phyloP scores from a whole-genome alignment of 1,140 invertebrate genomes.

The Heterodera schachtii region DNA sequence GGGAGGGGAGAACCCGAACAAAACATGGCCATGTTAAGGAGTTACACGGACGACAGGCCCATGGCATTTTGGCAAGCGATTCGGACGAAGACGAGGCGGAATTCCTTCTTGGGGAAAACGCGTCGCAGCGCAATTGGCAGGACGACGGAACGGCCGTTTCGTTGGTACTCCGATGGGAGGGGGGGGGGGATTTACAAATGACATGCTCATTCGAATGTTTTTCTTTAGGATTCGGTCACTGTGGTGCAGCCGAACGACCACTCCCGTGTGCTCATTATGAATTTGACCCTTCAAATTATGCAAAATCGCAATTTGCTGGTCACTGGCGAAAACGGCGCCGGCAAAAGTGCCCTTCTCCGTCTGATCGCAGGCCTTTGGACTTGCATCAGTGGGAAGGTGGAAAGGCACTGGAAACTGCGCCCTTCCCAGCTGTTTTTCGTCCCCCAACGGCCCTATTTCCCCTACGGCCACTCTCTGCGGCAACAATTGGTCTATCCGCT shows the following conservation, averaged over 20 bases:
- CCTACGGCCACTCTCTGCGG: constrained; percentile 68
- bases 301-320: constrained; percentile 69
- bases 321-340: constrained; percentile 72
- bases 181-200: too few species aligned
- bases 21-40: constrained; percentile 35
- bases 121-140: constrained; percentile 26
- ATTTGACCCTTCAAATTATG: constrained; percentile 68
- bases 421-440: constrained; percentile 68
- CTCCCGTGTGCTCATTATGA: constrained; percentile 44
- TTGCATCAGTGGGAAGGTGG: constrained; percentile 64
- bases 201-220: background rate
- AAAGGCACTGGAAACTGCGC: constrained; percentile 58
- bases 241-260: constrained; percentile 52
- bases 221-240: constrained; percentile 53
- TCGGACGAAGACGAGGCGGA: constrained; percentile 59
- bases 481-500: constrained; percentile 69
- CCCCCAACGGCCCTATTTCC: constrained; percentile 73
- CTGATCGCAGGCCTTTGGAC: constrained; percentile 72
- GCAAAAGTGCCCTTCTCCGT: constrained; percentile 72
- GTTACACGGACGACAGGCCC: constrained; percentile 53
- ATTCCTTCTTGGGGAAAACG: constrained; percentile 51
- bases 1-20: too few species aligned
- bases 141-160: constrained; percentile 18
- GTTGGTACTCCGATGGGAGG: background rate
- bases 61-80: constrained; percentile 47